Percentiles rank a stretch among this genome's conserved stretches.
These are phyloP conservation scores for Dendronephthya gigantea DNA, from an alignment of 64 coral and sea anemone species.

Conservation along the genomic window DNA sequence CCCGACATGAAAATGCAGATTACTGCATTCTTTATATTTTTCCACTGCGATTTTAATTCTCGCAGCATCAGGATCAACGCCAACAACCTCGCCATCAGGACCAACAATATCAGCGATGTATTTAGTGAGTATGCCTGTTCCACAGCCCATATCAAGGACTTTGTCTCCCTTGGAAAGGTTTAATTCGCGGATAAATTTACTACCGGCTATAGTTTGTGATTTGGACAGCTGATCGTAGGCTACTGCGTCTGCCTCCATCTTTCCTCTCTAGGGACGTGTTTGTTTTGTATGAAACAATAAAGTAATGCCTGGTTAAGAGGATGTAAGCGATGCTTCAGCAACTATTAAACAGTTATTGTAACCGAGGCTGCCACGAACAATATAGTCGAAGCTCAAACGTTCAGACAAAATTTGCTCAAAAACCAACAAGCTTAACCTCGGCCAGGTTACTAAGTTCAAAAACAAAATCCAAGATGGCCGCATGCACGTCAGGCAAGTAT, in stretches of 20 bases:
- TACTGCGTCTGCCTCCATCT: not conserved
- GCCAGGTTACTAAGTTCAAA: too few species aligned
- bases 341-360: too few species aligned
- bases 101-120: not conserved
- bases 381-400: too few species aligned
- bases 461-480: too few species aligned
- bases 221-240: not conserved
- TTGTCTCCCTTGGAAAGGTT: not conserved
- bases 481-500: too few species aligned
- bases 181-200: not conserved
- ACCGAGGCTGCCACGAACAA: too few species aligned
- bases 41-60: not conserved
- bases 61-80: not conserved
- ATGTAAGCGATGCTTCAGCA: too few species aligned
- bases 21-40: not conserved
- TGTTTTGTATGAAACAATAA: too few species aligned
- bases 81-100: not conserved
- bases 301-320: too few species aligned
- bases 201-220: not conserved
- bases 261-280: too few species aligned
- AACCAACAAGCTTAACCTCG: too few species aligned
- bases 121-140: not conserved
- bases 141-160: slow-evolving; percentile 2
- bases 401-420: too few species aligned
- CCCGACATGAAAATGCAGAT: not conserved